phyloP scores from a whole-genome alignment of 23 tunicate genomes.

The Trididemnum miniatum region DNA sequence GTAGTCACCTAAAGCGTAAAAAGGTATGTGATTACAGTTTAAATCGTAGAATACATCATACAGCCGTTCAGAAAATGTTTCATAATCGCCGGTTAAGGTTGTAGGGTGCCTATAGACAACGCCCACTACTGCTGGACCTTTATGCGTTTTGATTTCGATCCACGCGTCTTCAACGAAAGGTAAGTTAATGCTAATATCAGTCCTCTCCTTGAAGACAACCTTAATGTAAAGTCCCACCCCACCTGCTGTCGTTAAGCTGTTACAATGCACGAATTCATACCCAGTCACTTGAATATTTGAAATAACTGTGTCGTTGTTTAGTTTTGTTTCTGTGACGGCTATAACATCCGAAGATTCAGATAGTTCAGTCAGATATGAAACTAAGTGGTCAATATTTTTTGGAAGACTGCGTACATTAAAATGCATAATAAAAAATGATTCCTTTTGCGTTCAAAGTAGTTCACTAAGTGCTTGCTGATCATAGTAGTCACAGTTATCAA shows the following conservation, averaged over 20 bases:
- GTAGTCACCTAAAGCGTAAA: background rate
- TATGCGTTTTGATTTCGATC: background rate
- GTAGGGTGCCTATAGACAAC: background rate
- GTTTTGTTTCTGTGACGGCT: background rate
- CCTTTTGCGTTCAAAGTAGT: background rate
- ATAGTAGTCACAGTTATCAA: background rate
- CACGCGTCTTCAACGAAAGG: background rate
- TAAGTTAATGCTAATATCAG: background rate
- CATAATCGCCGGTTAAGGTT: background rate
- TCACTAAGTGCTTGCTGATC: background rate
- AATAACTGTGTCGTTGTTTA: background rate
- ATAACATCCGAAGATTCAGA: background rate
- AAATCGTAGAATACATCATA: background rate
- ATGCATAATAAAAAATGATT: background rate
- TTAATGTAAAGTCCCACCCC: background rate
- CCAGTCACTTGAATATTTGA: background rate
- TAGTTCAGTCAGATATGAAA: background rate
- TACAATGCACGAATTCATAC: too few relatives aligned
- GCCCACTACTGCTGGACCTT: background rate
- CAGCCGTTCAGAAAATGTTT: background rate
- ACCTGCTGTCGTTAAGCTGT: background rate
- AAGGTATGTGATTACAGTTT: background rate
- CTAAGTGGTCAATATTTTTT: background rate
- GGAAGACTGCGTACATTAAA: background rate
- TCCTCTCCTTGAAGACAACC: background rate